Evolutionary conservation across 2,113 vertebrate genomes (phyloP).

Genomic region (Nibea coibor): DNA sequence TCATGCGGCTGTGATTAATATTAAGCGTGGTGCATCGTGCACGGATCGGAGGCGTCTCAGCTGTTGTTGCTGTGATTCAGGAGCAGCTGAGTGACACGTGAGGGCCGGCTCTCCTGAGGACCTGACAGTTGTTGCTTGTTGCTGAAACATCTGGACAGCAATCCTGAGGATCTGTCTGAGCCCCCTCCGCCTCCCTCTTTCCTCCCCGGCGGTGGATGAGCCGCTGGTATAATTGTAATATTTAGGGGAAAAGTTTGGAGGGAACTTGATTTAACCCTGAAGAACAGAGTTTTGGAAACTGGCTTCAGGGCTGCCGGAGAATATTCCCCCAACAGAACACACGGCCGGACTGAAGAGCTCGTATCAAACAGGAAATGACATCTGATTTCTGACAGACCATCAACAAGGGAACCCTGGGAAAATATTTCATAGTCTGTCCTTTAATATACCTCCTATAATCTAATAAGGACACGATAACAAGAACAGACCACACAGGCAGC

Average conservation of each 20-base stretch:
- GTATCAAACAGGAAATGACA: constrained; percentile 58
- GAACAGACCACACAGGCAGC: background rate
- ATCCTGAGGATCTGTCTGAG: constrained; percentile 63
- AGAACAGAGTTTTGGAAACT: constrained; percentile 69
- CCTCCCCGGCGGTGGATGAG: constrained; percentile 28
- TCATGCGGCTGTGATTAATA: background rate
- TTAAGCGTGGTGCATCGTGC: background rate
- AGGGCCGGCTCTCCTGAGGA: constrained; percentile 50
- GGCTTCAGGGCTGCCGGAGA: constrained; percentile 50
- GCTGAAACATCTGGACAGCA: constrained; percentile 78
- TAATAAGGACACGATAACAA: background rate
- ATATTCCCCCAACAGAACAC: constrained; percentile 31
- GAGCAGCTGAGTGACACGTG: constrained; percentile 52
- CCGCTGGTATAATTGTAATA: constrained; percentile 64
- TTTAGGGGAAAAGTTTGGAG: constrained; percentile 72
- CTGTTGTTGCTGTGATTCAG: constrained; percentile 32
- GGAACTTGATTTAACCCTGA: constrained; percentile 78
- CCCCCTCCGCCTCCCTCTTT: constrained; percentile 32
- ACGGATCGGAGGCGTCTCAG: constrained; percentile 21
- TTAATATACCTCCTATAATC: constrained; percentile 1
- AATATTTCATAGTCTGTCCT: background rate
- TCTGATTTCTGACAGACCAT: constrained; percentile 50
- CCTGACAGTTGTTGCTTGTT: constrained; percentile 77
- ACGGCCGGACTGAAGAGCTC: constrained; percentile 6
- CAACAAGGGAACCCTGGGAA: constrained; percentile 33